phyloP scores from a whole-genome alignment of 1,140 invertebrate genomes.

The Ceratitis capitata region DNA sequence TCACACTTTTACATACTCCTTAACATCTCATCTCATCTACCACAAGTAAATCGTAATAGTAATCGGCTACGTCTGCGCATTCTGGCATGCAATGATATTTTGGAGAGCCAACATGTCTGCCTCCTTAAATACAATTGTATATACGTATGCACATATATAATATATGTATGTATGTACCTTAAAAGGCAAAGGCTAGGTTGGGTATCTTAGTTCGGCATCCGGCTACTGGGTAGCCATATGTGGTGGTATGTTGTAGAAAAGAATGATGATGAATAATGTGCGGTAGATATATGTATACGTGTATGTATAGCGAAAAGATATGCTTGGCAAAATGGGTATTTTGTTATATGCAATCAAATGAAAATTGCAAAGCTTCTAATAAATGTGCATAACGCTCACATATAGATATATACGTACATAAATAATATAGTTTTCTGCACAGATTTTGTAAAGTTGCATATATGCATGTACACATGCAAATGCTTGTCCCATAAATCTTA shows the following conservation, averaged over 20 bases:
- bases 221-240: neutral
- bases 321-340: too few relatives aligned
- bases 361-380: neutral
- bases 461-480: too few relatives aligned
- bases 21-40: neutral
- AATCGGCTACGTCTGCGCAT: neutral
- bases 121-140: too few relatives aligned
- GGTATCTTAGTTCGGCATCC: neutral
- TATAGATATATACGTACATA: neutral
- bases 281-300: too few relatives aligned
- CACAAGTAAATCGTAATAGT: too few relatives aligned
- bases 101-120: neutral
- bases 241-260: neutral
- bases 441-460: too few relatives aligned
- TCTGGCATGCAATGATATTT: neutral
- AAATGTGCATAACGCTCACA: neutral
- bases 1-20: neutral
- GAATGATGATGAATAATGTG: neutral
- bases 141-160: too few relatives aligned
- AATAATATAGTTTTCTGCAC: neutral
- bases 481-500: too few relatives aligned
- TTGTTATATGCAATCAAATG: neutral
- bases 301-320: neutral
- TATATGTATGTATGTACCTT: too few relatives aligned
- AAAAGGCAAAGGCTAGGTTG: neutral